Conservation (phyloP, 1,140 invertebrate species). For the Eueides isabella region DNA sequence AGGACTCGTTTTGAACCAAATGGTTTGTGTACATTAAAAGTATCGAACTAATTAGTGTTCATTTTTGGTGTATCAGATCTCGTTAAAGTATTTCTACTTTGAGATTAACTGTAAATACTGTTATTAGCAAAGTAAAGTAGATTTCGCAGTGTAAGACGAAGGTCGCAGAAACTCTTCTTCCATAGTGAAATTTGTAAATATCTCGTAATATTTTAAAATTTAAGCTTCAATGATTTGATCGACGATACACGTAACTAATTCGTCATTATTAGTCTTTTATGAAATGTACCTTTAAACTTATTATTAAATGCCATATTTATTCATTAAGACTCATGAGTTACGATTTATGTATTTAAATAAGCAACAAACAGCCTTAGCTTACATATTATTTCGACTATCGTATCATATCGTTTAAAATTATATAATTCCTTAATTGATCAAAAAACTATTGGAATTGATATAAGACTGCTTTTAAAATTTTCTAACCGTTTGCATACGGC, state of each 20-base stretch:
- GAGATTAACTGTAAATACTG: conserved; percentile 80
- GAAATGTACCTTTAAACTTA: conserved; percentile 76
- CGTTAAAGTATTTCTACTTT: conserved; percentile 66
- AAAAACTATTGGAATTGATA: conserved; percentile 74
- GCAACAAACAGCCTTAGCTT: conserved; percentile 41
- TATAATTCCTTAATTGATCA: conserved; percentile 46
- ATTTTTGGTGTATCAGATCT: conserved; percentile 66
- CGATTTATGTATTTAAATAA: conserved; percentile 53
- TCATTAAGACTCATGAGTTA: conserved; percentile 65
- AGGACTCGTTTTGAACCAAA: conserved; percentile 14
- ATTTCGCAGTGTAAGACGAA: conserved; percentile 61
- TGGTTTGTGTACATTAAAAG: conserved; percentile 56
- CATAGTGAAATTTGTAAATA: conserved; percentile 82
- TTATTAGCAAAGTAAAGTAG: conserved; percentile 67
- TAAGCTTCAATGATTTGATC: conserved; percentile 71
- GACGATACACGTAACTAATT: conserved; percentile 77
- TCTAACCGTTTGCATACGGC: conserved; percentile 46
- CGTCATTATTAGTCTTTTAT: conserved; percentile 77
- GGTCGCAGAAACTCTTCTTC: conserved; percentile 73
- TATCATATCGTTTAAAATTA: conserved; percentile 17
- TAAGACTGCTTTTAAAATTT: conserved; percentile 75
- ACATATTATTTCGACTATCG: conserved; percentile 39
- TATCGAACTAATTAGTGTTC: conserved; percentile 59
- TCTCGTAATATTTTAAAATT: conserved; percentile 68
- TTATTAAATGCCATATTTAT: conserved; percentile 81